A percentile compares a stretch with the other conserved stretches of the same genome.
phyloP scores from a whole-genome alignment of 2,113 vertebrate genomes.

The Albula glossodonta region DNA sequence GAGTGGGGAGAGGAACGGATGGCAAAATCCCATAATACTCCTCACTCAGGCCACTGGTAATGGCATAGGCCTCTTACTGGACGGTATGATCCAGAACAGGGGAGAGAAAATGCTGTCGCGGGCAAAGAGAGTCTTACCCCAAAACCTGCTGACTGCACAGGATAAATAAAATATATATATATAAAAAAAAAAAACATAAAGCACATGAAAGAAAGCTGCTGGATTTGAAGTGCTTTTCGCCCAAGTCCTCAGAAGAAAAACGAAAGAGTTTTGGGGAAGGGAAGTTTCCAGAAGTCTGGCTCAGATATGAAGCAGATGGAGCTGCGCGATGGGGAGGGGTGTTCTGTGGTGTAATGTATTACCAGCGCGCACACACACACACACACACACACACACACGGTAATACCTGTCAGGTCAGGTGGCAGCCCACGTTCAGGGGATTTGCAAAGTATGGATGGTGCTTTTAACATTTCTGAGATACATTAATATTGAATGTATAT shows the following conservation, averaged over 20 bases:
- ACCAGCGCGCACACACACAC: conserved; percentile 43
- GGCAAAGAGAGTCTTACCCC: background rate
- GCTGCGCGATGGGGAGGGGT: background rate
- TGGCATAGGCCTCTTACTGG: no score
- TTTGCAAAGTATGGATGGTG: conserved; percentile 35
- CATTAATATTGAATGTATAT: background rate
- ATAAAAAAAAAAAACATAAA: background rate
- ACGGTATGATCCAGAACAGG: background rate
- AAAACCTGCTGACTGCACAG: background rate
- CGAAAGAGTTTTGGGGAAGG: conserved; percentile 28
- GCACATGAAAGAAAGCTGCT: conserved; percentile 41
- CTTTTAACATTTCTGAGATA: background rate
- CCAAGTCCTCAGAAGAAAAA: conserved; percentile 17
- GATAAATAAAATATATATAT: conserved; percentile 1
- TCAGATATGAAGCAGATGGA: conserved; percentile 48
- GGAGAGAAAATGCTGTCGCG: background rate
- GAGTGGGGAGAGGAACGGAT: background rate
- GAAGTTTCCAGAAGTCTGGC: conserved; percentile 27
- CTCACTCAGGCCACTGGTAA: background rate
- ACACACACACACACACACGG: conserved; percentile 40
- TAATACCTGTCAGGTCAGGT: conserved; percentile 22
- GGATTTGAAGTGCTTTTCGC: conserved; percentile 23
- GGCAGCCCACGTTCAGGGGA: background rate
- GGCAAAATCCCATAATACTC: background rate
- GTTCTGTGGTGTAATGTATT: conserved; percentile 38